These are phyloP conservation scores for Aphelinus atriplicis DNA, from an alignment of 1,140 invertebrate species.

Conservation along the genomic window DNA sequence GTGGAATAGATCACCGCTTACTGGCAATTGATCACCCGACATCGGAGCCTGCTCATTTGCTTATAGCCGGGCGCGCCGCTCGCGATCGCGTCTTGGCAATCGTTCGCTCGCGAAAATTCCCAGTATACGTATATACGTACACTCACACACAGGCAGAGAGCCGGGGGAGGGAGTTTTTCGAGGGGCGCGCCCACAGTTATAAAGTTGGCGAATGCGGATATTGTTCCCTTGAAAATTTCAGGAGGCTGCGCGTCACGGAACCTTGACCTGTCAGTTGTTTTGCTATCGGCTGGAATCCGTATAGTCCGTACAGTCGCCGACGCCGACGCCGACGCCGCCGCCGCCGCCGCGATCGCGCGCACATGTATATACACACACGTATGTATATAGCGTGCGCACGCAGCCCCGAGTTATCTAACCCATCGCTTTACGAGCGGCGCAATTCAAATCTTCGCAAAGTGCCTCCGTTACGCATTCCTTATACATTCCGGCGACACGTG, in stretches of 20 bases:
- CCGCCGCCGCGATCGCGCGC: no score
- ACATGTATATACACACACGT: no score
- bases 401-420: conserved; percentile 22
- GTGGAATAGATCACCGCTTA: no score
- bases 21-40: no score
- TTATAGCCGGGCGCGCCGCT: neutral
- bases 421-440: neutral
- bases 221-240: conserved; percentile 28
- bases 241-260: conserved; percentile 41
- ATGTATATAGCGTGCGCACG: neutral
- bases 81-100: neutral
- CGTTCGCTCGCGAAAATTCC: no score
- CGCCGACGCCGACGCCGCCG: no score
- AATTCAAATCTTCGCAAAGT: conserved; percentile 25
- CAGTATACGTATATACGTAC: neutral
- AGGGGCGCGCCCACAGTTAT: neutral
- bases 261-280: conserved; percentile 46
- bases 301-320: no score
- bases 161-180: no score
- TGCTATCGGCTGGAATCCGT: neutral
- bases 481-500: neutral
- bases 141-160: neutral
- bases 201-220: conserved; percentile 37
- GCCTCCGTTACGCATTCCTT: conserved; percentile 40
- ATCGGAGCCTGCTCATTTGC: no score